A percentile compares a stretch with the other conserved stretches of the same genome.
Conservation (phyloP, 1,140 invertebrate genomes). For the Thereuonema tuberculata region DNA sequence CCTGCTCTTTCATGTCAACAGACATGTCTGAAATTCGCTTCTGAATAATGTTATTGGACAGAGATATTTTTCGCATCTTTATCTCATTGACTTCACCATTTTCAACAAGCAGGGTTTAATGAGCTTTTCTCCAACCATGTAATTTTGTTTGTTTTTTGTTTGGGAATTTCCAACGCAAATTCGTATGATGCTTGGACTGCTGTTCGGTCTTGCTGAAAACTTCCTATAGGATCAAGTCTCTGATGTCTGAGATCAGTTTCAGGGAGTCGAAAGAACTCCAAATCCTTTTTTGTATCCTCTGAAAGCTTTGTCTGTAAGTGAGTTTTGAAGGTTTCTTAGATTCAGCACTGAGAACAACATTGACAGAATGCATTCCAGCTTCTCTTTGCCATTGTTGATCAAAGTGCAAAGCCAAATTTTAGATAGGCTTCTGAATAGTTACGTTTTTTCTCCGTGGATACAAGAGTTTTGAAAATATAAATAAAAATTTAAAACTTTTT, state of each 20-base stretch:
- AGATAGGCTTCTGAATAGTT: not conserved
- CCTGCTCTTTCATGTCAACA: conserved; percentile 6
- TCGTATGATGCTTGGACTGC: not conserved
- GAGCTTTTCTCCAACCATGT: not conserved
- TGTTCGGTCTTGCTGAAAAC: not conserved
- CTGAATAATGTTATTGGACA: not conserved
- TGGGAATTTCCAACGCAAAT: not conserved
- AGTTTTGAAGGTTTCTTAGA: not conserved
- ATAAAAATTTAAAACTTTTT: no score
- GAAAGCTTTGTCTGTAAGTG: not conserved
- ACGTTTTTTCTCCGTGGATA: not conserved
- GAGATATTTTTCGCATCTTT: not conserved
- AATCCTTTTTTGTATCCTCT: not conserved
- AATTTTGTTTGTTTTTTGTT: not conserved
- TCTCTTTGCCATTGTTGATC: not conserved
- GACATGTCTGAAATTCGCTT: not conserved
- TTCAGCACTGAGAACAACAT: not conserved
- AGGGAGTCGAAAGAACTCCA: not conserved
- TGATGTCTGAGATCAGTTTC: not conserved
- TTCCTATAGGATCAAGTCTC: not conserved
- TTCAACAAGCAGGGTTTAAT: not conserved
- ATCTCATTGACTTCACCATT: not conserved
- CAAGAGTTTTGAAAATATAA: not conserved
- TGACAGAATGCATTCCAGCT: not conserved
- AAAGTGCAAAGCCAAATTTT: not conserved